A percentile compares a stretch with the other conserved stretches of the same genome.
Evolutionary conservation across 2,113 vertebrate genomes (phyloP).

Genomic region (Triplophysa dalaica): DNA sequence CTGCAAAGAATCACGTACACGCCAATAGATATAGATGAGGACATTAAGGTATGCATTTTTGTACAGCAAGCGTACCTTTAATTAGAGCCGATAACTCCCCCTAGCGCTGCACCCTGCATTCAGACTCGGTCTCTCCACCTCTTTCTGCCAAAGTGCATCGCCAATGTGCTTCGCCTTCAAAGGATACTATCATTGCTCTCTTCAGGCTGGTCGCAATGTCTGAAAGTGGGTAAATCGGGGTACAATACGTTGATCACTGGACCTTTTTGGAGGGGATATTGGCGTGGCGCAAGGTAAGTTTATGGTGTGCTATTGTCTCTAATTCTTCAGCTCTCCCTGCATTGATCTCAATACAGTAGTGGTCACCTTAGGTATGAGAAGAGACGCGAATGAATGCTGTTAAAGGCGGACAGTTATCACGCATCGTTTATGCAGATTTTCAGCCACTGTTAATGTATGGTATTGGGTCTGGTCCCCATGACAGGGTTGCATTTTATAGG

Average conservation of each 20-base stretch:
- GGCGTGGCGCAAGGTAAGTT: conserved; percentile 30
- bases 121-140: conserved; percentile 27
- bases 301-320: neutral
- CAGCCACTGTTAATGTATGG: neutral
- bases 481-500: neutral
- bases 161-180: conserved; percentile 27
- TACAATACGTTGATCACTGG: neutral
- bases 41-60: neutral
- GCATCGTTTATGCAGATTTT: conserved; percentile 1
- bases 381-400: neutral
- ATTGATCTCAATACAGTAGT: conserved; percentile 3
- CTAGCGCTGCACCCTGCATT: conserved; percentile 21
- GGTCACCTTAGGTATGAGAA: conserved; percentile 22
- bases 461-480: neutral
- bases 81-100: conserved; percentile 31
- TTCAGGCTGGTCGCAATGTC: conserved; percentile 15
- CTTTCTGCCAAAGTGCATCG: conserved; percentile 4
- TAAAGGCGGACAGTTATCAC: conserved; percentile 1
- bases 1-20: neutral
- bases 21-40: neutral
- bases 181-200: conserved; percentile 35
- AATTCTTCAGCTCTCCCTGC: conserved; percentile 18
- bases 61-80: neutral
- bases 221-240: conserved; percentile 23
- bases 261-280: conserved; percentile 4